Percentiles rank a stretch among this genome's conserved stretches.
Conservation (phyloP, 2,797 vertebrate genomes). For the Molossus alvarezi region DNA sequence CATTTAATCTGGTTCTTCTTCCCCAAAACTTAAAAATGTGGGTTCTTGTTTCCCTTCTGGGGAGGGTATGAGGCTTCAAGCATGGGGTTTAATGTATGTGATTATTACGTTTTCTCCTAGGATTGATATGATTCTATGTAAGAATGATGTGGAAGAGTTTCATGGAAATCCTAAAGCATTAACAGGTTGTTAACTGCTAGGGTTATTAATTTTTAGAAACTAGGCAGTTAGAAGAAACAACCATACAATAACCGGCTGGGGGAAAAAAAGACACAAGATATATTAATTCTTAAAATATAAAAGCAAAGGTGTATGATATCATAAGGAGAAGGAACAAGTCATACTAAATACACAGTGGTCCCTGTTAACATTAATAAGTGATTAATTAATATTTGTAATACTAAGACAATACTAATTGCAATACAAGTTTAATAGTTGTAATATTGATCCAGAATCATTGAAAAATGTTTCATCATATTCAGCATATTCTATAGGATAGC, state of each 20-base stretch:
- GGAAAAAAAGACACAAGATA: background rate
- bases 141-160: slow-evolving; percentile 37
- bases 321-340: background rate
- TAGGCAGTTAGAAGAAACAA: slow-evolving; percentile 34
- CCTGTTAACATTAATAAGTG: background rate
- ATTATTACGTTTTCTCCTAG: slow-evolving; percentile 22
- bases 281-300: slow-evolving; percentile 34
- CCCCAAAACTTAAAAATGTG: background rate
- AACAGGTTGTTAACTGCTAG: slow-evolving; percentile 43
- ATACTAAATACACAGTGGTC: background rate
- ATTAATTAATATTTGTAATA: slow-evolving; percentile 33
- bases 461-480: background rate
- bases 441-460: slow-evolving; percentile 62
- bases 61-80: background rate
- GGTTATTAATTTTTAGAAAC: slow-evolving; percentile 60
- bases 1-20: background rate
- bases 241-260: background rate
- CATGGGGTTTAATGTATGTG: background rate
- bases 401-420: slow-evolving; percentile 10
- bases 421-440: slow-evolving; percentile 30
- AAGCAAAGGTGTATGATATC: background rate
- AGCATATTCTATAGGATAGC: background rate
- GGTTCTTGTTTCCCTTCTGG: background rate
- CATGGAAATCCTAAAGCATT: slow-evolving; percentile 8
- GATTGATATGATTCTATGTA: background rate